Evolutionary conservation across 2,113 vertebrate genomes (phyloP).

Genomic region (Donacobius atricapilla): DNA sequence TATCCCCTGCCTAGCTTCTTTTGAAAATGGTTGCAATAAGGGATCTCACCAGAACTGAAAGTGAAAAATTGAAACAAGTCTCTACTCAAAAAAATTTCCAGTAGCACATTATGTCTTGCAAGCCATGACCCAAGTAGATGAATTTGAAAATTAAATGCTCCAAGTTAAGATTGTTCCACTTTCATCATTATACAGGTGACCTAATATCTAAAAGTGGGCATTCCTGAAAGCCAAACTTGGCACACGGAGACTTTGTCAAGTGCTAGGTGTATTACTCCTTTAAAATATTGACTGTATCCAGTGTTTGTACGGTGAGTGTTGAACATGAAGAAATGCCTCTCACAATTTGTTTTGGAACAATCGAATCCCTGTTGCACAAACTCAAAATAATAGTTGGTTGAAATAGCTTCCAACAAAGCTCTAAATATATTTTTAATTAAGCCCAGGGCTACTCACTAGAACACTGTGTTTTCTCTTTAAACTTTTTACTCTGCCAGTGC

Average conservation of each 20-base stretch:
- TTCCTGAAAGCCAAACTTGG: background rate
- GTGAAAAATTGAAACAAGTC: background rate
- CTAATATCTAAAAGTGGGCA: background rate
- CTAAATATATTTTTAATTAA: slow-evolving; percentile 14
- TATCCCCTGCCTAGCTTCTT: background rate
- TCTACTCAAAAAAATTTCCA: background rate
- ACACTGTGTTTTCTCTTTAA: background rate
- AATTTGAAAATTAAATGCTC: background rate
- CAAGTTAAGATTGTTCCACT: background rate
- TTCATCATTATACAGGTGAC: background rate
- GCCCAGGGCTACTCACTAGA: background rate
- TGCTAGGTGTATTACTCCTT: background rate
- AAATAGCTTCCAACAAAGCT: background rate
- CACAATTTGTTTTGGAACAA: background rate
- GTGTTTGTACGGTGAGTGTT: background rate
- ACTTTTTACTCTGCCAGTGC: background rate
- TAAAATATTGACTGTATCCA: background rate
- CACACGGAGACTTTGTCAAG: background rate
- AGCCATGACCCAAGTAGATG: background rate
- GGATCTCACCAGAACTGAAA: background rate
- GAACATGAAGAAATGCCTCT: background rate
- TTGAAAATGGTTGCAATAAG: background rate
- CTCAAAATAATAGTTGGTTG: background rate
- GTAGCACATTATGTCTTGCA: background rate
- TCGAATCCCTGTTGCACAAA: background rate